A percentile compares a stretch with the other conserved stretches of the same genome.
These are phyloP conservation scores for Ptycholaimellus sp. DNA, from an alignment of 2,888 invertebrate species.

Conservation along the genomic window DNA sequence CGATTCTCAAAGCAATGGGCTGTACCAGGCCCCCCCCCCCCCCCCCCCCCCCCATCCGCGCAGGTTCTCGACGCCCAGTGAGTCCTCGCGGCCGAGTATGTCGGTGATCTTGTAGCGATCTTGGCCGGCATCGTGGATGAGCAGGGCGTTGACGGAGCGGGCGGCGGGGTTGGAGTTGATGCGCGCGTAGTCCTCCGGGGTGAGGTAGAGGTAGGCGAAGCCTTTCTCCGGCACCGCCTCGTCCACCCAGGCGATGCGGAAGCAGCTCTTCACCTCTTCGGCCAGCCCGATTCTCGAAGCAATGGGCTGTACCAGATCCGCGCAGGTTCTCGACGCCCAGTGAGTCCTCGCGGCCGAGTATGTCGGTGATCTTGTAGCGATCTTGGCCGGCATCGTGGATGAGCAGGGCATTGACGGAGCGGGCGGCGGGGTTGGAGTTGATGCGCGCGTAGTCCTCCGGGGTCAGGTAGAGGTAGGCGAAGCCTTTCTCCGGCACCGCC, in stretches of 20 bases:
- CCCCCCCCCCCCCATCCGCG: no score
- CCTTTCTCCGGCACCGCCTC: constrained; percentile 61
- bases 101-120: constrained; percentile 53
- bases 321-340: constrained; percentile 71
- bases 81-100: constrained; percentile 65
- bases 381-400: constrained; percentile 55
- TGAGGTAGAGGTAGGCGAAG: constrained; percentile 75
- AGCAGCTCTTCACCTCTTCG: constrained; percentile 76
- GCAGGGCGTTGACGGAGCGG: no score
- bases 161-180: neutral
- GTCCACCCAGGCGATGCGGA: constrained; percentile 73
- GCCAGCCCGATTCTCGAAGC: constrained; percentile 81
- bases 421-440: neutral
- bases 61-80: constrained; percentile 76
- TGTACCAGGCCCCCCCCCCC: no score
- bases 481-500: constrained; percentile 64
- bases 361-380: constrained; percentile 57
- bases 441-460: constrained; percentile 52
- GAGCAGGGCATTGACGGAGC: no score
- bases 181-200: constrained; percentile 53
- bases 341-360: constrained; percentile 65
- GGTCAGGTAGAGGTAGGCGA: constrained; percentile 70
- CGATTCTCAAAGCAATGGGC: no score
- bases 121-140: constrained; percentile 63
- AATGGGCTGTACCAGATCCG: constrained; percentile 18